Conservation (phyloP, 2,113 vertebrate species). For the Ivindomyrus marchei region DNA sequence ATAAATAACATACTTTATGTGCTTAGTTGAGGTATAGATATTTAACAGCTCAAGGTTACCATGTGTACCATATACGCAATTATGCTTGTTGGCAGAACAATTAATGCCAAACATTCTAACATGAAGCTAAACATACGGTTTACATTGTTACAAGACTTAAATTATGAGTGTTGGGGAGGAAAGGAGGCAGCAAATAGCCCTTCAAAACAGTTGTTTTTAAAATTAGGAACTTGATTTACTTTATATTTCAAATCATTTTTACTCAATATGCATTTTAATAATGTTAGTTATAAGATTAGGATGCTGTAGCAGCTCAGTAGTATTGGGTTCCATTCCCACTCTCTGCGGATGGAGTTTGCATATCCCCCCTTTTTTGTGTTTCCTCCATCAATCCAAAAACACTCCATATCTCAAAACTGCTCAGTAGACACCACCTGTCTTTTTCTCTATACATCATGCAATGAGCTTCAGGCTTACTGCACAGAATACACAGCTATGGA, state of each 20-base stretch:
- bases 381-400: neutral
- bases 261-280: neutral
- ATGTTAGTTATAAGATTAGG: neutral
- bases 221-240: neutral
- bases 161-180: neutral
- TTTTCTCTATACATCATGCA: neutral
- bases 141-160: neutral
- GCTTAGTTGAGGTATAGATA: conserved; percentile 1
- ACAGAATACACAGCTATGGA: neutral
- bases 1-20: neutral
- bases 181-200: neutral
- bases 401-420: neutral
- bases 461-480: neutral
- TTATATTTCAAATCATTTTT: neutral
- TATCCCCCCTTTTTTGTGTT: neutral
- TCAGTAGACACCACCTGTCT: neutral
- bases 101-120: neutral
- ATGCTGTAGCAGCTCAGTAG: neutral
- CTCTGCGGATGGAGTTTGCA: neutral
- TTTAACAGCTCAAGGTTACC: neutral
- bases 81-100: neutral
- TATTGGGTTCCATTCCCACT: neutral
- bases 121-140: neutral
- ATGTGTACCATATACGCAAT: neutral
- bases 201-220: neutral